phyloP scores from a whole-genome alignment of 2,797 vertebrate genomes.

The Coluber constrictor region DNA sequence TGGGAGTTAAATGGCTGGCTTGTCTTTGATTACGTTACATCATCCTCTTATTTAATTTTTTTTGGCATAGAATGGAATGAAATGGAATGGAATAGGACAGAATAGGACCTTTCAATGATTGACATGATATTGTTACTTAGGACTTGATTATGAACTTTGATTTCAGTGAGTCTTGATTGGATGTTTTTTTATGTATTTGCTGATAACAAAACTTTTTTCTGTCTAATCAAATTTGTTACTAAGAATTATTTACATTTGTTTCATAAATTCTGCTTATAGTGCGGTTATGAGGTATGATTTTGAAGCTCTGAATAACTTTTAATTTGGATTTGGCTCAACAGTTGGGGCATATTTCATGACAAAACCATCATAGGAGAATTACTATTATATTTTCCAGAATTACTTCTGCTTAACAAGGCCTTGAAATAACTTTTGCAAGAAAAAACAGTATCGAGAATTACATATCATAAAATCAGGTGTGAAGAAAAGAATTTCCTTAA shows the following conservation, averaged over 20 bases:
- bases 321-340: background rate
- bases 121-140: background rate
- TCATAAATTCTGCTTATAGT: background rate
- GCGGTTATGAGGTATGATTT: background rate
- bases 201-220: background rate
- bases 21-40: background rate
- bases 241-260: background rate
- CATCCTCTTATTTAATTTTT: background rate
- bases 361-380: background rate
- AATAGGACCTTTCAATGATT: background rate
- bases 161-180: background rate
- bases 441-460: background rate
- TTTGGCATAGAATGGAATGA: background rate
- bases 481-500: constrained; percentile 22
- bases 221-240: background rate
- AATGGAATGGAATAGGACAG: background rate
- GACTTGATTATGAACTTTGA: background rate
- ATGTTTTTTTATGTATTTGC: background rate
- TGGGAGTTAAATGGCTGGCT: background rate
- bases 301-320: background rate
- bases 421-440: background rate
- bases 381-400: background rate
- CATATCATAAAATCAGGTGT: background rate
- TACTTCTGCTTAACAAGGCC: background rate
- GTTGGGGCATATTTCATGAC: background rate